phyloP scores from a whole-genome alignment of 2,888 invertebrate genomes.

The Nephrotoma flavescens region DNA sequence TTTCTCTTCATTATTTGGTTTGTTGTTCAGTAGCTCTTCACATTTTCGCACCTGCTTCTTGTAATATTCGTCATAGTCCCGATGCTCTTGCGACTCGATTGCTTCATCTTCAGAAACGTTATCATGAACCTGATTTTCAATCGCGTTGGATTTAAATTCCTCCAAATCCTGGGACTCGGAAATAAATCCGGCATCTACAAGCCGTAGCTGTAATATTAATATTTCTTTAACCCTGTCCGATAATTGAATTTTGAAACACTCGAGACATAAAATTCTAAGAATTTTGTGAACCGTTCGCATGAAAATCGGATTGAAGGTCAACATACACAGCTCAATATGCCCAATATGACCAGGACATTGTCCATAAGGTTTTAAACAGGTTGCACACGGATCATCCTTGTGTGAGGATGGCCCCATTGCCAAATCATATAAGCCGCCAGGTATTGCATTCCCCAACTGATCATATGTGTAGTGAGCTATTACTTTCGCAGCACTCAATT shows the following conservation, averaged over 20 bases:
- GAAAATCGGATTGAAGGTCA: conserved; percentile 84
- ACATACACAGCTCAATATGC: conserved; percentile 77
- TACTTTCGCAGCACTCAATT: conserved; percentile 68
- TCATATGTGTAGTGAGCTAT: conserved; percentile 68
- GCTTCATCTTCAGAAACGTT: conserved; percentile 24
- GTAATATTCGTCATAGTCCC: conserved; percentile 32
- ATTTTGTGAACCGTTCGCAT: conserved; percentile 55
- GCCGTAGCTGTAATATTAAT: conserved; percentile 44
- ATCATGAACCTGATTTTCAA: conserved; percentile 22
- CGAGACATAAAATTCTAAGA: conserved; percentile 52
- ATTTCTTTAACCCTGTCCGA: conserved; percentile 29
- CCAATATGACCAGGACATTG: conserved; percentile 89
- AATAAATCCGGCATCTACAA: conserved; percentile 59
- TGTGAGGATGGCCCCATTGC: conserved; percentile 44
- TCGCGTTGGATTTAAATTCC: conserved; percentile 24
- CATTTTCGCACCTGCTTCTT: conserved; percentile 14
- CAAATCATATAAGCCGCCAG: conserved; percentile 84
- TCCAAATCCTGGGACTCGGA: conserved; percentile 57
- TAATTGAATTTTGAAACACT: conserved; percentile 51
- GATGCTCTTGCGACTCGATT: conserved; percentile 32
- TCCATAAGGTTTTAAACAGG: conserved; percentile 52
- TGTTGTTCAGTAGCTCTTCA: conserved; percentile 23
- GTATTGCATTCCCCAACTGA: conserved; percentile 61
- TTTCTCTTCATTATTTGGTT: conserved; percentile 1
- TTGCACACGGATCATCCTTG: conserved; percentile 55